A percentile compares a stretch with the other conserved stretches of the same genome.
Conservation (phyloP, 2,888 invertebrate species). For the Hyalella azteca region DNA sequence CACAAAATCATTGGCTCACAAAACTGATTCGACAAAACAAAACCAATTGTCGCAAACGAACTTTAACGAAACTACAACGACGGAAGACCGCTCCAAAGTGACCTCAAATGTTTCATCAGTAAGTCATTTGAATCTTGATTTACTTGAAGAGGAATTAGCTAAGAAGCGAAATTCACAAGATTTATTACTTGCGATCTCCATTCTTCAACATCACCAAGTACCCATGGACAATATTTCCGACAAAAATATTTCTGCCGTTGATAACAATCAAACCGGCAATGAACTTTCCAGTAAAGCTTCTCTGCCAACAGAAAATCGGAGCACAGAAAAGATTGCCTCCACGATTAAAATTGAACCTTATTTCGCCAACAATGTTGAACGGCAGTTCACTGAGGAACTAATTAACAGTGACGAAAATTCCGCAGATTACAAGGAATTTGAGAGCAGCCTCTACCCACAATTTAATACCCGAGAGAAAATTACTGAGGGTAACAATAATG, state of each 20-base stretch:
- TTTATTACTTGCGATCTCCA: conserved; percentile 52
- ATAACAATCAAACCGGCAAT: too few species aligned
- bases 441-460: not conserved
- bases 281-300: too few species aligned
- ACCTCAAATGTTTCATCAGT: not conserved
- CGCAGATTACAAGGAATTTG: not conserved
- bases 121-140: conserved; percentile 41
- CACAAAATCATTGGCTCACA: too few species aligned
- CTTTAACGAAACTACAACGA: too few species aligned
- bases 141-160: conserved; percentile 49
- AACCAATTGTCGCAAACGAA: too few species aligned
- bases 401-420: not conserved
- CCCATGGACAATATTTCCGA: not conserved
- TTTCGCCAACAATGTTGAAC: not conserved
- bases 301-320: too few species aligned
- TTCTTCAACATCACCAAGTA: conserved; percentile 51
- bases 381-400: not conserved
- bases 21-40: too few species aligned
- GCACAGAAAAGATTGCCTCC: not conserved
- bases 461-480: not conserved
- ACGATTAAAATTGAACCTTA: not conserved
- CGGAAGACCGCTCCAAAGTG: not conserved
- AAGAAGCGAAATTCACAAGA: conserved; percentile 47
- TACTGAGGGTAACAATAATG: not conserved
- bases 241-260: not conserved